phyloP scores from a whole-genome alignment of 2,888 invertebrate genomes.

The Amblyteles armatorius region DNA sequence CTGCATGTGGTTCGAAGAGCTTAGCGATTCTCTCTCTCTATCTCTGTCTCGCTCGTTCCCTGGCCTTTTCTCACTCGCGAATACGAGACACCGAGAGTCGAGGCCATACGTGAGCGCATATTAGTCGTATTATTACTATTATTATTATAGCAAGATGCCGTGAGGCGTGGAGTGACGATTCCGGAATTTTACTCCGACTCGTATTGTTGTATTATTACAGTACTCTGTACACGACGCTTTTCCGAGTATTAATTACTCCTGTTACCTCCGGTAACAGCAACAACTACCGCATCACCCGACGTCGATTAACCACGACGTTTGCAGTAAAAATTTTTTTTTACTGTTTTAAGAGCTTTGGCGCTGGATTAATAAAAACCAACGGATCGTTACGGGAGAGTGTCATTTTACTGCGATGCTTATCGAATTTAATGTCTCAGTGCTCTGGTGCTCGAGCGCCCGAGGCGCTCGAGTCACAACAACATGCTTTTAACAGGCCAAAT shows the following conservation, averaged over 20 bases:
- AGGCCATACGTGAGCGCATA: slow-evolving; percentile 16
- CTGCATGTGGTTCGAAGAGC: slow-evolving; percentile 37
- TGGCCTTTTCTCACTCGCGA: slow-evolving; percentile 10
- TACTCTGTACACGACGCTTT: background rate
- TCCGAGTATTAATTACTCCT: slow-evolving; percentile 1
- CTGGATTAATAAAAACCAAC: no score
- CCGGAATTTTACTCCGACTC: background rate
- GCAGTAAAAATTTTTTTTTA: background rate
- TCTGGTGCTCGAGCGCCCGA: no score
- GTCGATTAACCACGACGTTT: background rate
- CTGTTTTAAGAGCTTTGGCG: background rate
- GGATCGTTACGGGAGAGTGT: no score
- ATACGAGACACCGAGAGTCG: slow-evolving; percentile 14
- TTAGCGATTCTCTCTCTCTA: slow-evolving; percentile 36
- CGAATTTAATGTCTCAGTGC: no score
- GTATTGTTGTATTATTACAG: slow-evolving; percentile 19
- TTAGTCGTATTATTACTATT: slow-evolving; percentile 15
- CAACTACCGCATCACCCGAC: background rate
- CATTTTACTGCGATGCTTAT: no score
- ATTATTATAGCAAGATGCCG: slow-evolving; percentile 12
- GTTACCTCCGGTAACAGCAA: background rate
- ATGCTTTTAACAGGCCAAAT: no score
- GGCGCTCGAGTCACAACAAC: no score
- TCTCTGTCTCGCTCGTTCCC: slow-evolving; percentile 16
- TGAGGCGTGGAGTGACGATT: slow-evolving; percentile 23